These are phyloP conservation scores for Dasyprocta punctata DNA, from an alignment of 2,113 vertebrate genomes.

Conservation along the genomic window DNA sequence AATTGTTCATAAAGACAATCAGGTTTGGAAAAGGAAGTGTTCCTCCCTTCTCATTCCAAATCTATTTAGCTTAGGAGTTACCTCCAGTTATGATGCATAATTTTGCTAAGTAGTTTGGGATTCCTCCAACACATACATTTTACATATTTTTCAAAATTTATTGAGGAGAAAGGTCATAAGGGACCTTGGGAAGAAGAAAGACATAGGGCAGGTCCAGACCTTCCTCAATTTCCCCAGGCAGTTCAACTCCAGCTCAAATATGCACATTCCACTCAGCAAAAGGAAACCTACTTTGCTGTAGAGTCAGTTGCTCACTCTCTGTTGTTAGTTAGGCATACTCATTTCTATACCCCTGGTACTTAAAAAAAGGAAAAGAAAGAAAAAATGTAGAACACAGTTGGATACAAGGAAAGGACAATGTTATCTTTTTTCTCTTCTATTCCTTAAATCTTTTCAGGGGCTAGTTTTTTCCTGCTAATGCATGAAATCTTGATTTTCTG, in stretches of 20 bases:
- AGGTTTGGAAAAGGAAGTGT: neutral
- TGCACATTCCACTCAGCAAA: neutral
- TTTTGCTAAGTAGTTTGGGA: neutral
- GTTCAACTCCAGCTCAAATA: neutral
- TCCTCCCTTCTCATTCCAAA: neutral
- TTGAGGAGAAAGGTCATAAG: neutral
- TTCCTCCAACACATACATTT: neutral
- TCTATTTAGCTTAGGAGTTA: neutral
- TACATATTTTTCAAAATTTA: constrained; percentile 1
- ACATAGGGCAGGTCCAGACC: neutral
- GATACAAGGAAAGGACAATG: neutral
- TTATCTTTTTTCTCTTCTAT: neutral
- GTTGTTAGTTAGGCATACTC: neutral
- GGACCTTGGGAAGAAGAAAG: neutral
- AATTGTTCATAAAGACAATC: neutral
- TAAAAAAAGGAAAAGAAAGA: neutral
- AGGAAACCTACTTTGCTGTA: neutral
- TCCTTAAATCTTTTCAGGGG: neutral
- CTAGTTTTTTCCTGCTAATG: neutral
- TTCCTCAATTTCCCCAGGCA: neutral
- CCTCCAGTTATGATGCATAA: neutral
- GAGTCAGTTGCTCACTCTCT: neutral
- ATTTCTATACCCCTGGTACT: neutral
- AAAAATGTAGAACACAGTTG: neutral
- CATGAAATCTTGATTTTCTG: neutral